Base-by-base conservation (phyloP, 1,140 invertebrate species). In the Caenorhabditis briggsae region DNA sequence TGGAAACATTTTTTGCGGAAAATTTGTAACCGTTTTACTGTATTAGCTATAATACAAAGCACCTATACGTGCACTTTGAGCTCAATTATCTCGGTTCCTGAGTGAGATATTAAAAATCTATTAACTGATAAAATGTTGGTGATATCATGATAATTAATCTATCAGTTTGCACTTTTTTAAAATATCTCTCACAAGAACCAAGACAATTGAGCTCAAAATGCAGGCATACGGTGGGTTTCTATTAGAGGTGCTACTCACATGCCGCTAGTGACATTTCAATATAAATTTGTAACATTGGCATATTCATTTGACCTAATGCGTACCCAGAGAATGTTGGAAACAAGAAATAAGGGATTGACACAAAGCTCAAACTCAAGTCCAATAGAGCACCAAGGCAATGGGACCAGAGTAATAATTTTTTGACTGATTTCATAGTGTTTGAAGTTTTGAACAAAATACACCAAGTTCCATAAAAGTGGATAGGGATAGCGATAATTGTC, bases 401-500 rank as follows among this genome's bases (percentile, higher is more conserved):
- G 7, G 59, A 11, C 59, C 59, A 61, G 23, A 61, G 14, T 23
- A 61, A 61, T 14, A 61, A 14, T 25, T 8, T 61, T 8, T 61
- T 61, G 20, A 33, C 59, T 2, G 59, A 33, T 9, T 11, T 20
- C 59, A 61, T 61, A 23, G 2, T 25, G 9, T 20, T 25, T 11
- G 59, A 61, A 9, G 59, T 61, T 8, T 61, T 61, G 59, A 61
- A 61, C 7, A 61, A 25, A 33, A 61, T 61, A 33, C 59, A 61
- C 59, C 59, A 61, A 2, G 23, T 33, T 11, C 59, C 59, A 33
- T 61, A 61, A 14, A 61, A 25, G 14, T 61, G 59, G 14, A 61
- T 61, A 11, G 59, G 59, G 7, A 61, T 61, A 14, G 9, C 59
- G 20, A 61, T 5, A 25, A 20, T 6, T 33, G 59, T 25, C 9